Evolutionary conservation across 2,113 vertebrate genomes (phyloP).

Genomic region (Microcebus lehilahytsara): DNA sequence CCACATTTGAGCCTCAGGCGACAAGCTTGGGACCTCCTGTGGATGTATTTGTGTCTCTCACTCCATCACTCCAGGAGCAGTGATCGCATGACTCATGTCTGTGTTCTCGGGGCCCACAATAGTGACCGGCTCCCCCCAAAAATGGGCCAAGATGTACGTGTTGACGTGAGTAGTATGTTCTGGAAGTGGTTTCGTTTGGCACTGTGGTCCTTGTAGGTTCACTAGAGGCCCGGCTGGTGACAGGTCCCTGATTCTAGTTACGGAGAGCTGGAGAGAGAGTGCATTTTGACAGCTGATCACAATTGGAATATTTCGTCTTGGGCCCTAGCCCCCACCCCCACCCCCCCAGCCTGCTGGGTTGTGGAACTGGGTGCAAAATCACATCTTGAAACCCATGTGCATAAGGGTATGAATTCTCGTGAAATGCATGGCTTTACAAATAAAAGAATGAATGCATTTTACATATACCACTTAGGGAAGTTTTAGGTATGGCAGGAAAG

Average conservation of each 20-base stretch:
- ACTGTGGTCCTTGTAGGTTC: background rate
- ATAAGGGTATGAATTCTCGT: background rate
- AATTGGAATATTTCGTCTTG: conserved; percentile 46
- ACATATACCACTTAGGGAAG: background rate
- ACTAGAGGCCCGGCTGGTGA: background rate
- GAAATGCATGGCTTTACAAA: conserved; percentile 24
- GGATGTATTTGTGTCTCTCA: background rate
- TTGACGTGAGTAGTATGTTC: conserved; percentile 17
- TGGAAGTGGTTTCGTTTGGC: conserved; percentile 33
- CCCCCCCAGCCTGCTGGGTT: background rate
- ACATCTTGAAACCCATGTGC: conserved; percentile 35
- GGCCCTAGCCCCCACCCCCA: background rate
- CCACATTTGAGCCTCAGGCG: background rate
- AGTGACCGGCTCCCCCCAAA: background rate
- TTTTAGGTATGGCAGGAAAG: background rate
- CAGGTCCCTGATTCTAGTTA: background rate
- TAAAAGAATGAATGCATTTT: conserved; percentile 23
- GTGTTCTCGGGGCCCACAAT: background rate
- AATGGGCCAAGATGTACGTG: background rate
- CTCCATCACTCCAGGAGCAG: background rate
- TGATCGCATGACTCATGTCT: background rate
- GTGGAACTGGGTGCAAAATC: conserved; percentile 34
- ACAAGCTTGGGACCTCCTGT: background rate
- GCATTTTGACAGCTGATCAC: conserved; percentile 59
- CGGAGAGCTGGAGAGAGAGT: background rate